A percentile compares a stretch with the other conserved stretches of the same genome.
Conservation (phyloP, 2,797 vertebrate genomes). For the Myotis vivesi region DNA sequence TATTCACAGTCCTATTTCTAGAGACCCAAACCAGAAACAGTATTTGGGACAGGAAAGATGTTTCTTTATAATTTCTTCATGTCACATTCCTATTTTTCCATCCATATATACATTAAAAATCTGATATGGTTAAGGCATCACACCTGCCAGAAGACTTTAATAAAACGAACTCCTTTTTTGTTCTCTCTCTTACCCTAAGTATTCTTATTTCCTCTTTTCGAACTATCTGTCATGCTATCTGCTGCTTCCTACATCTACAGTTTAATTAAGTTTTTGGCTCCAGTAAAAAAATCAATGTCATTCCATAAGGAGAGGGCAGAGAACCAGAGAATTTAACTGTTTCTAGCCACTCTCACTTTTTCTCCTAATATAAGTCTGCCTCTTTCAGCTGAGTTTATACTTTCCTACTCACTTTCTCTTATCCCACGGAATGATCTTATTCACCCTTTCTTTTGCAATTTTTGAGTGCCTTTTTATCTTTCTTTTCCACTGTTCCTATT, state of each 20-base stretch:
- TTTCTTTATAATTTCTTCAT: not conserved
- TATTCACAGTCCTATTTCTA: not conserved
- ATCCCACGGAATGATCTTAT: not conserved
- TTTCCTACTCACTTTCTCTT: not conserved
- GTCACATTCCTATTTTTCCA: not conserved
- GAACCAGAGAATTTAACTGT: not conserved
- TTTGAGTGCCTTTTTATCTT: not conserved
- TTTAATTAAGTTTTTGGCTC: not conserved
- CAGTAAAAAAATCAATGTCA: not conserved
- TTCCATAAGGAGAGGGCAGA: not conserved
- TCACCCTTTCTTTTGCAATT: not conserved
- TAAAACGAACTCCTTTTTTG: not conserved
- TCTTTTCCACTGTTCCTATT: not conserved
- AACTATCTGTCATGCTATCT: not conserved
- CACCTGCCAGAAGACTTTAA: not conserved
- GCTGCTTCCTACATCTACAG: not conserved
- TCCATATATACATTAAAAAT: not conserved
- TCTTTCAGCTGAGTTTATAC: not conserved
- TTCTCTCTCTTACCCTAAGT: not conserved
- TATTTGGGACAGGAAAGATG: not conserved
- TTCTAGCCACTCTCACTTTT: not conserved
- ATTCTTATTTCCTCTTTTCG: conserved; percentile 11
- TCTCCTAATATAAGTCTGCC: not conserved
- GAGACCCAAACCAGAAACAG: not conserved
- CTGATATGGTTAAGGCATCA: not conserved